Conservation (phyloP, 1,140 invertebrate species). For the Drosophila orosa region DNA sequence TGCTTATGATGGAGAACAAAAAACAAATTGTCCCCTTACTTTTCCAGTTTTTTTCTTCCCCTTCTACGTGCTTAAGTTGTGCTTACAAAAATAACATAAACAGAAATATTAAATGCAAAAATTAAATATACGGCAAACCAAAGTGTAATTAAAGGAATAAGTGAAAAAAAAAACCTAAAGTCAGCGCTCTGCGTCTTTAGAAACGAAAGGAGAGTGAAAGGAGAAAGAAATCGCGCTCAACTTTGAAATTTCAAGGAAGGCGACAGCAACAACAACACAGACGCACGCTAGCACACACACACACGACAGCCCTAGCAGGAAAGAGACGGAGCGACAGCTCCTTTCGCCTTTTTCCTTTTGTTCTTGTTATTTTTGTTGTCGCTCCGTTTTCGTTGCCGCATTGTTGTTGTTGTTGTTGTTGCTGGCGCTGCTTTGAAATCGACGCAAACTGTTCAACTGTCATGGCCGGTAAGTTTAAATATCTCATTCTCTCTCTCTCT, state of each 20-base stretch:
- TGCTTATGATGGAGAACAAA: conserved; percentile 44
- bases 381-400: conserved; percentile 44
- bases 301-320: conserved; percentile 28
- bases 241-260: conserved; percentile 36
- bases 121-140: conserved; percentile 52
- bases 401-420: conserved; percentile 55
- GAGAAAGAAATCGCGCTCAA: conserved; percentile 54
- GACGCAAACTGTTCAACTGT: conserved; percentile 84
- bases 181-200: conserved; percentile 42
- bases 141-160: conserved; percentile 58
- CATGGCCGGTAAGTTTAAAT: conserved; percentile 84
- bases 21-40: conserved; percentile 55
- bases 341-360: conserved; percentile 65
- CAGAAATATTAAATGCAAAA: conserved; percentile 29
- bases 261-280: conserved; percentile 48
- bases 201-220: conserved; percentile 31
- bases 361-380: conserved; percentile 59
- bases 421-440: conserved; percentile 53
- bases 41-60: conserved; percentile 73
- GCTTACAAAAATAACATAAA: conserved; percentile 48
- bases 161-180: conserved; percentile 55
- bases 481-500: conserved; percentile 19
- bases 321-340: conserved; percentile 56
- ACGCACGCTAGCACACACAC: conserved; percentile 34
- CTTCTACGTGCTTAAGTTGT: conserved; percentile 80